Evolutionary conservation across 2,113 vertebrate species (phyloP).

Genomic region (Andinoacara biseriatus): DNA sequence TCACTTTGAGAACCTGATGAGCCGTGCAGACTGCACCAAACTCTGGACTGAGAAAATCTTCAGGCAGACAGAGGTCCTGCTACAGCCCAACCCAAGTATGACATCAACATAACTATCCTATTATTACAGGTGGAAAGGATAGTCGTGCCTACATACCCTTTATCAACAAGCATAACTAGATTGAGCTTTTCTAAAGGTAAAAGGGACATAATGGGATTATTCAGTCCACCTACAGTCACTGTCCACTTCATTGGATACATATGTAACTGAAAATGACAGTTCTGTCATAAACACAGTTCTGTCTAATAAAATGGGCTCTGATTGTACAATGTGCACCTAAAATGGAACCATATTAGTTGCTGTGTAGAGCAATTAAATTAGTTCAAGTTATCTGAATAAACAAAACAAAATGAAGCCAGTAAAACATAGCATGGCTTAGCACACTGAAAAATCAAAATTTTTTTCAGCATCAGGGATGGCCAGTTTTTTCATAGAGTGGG

Average conservation of each 20-base stretch:
- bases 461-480: too few species aligned
- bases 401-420: too few species aligned
- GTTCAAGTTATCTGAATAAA: too few species aligned
- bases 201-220: not conserved
- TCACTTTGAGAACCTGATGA: conserved; percentile 90
- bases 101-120: not conserved
- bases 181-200: too few species aligned
- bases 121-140: not conserved
- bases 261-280: not conserved
- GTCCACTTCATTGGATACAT: not conserved
- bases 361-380: not conserved
- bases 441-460: too few species aligned
- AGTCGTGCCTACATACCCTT: not conserved
- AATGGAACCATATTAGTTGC: not conserved
- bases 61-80: conserved; percentile 90
- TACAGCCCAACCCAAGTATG: conserved; percentile 96
- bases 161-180: not conserved
- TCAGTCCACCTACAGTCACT: not conserved
- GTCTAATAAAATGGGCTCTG: not conserved
- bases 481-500: too few species aligned
- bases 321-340: not conserved
- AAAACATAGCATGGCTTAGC: too few species aligned
- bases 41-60: conserved; percentile 95
- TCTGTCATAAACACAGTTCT: not conserved
- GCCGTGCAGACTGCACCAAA: conserved; percentile 92